A percentile compares a stretch with the other conserved stretches of the same genome.
These are phyloP conservation scores for Lamellibrachia satsuma DNA, from an alignment of 2,888 invertebrate species.

Conservation along the genomic window DNA sequence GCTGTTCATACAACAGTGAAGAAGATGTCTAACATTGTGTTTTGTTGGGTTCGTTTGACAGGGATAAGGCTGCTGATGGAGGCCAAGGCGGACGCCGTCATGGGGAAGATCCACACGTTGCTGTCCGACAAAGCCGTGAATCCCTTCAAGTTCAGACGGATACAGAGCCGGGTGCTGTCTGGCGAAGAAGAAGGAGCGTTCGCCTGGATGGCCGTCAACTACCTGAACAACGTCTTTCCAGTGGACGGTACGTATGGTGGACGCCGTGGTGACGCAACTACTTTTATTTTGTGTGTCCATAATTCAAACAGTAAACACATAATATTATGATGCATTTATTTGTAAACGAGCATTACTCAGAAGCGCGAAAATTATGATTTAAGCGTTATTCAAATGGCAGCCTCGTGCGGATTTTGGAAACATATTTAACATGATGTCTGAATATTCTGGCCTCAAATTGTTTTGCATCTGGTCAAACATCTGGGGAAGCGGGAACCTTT, in stretches of 20 bases:
- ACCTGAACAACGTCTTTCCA: constrained; percentile 50
- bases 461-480: no score
- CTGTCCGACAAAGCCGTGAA: constrained; percentile 44
- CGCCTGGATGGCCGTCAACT: constrained; percentile 69
- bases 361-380: no score
- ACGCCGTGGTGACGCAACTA: no score
- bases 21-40: background rate
- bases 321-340: no score
- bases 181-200: constrained; percentile 70
- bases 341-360: no score
- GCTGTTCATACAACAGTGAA: background rate
- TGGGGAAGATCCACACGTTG: constrained; percentile 42
- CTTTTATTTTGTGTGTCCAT: no score
- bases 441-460: no score
- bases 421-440: no score
- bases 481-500: no score
- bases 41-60: constrained; percentile 33
- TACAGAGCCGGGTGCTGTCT: constrained; percentile 66
- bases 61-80: constrained; percentile 66
- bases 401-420: no score
- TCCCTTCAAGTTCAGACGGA: constrained; percentile 60
- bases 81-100: constrained; percentile 43
- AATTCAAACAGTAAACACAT: no score
- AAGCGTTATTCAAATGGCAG: no score
- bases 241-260: background rate